Percentiles rank a stretch among this genome's conserved stretches.
Conservation (phyloP, 2,797 vertebrate genomes). For the Hydrolagus colliei region DNA sequence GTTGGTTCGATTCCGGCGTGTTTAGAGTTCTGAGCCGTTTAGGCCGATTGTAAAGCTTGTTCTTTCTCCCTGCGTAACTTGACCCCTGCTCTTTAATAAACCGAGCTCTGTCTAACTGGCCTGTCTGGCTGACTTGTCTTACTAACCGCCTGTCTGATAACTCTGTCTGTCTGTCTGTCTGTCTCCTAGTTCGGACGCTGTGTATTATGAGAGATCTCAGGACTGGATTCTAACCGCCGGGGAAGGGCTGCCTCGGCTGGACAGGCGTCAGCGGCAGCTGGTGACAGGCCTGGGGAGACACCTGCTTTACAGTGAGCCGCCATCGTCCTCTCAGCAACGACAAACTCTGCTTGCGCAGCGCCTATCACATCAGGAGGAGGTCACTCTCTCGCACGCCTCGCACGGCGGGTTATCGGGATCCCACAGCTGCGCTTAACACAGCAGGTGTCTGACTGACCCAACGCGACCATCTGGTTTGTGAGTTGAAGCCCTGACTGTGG, state of each 20-base stretch:
- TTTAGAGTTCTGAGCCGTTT: not conserved
- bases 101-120: not conserved
- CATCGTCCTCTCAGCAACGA: not conserved
- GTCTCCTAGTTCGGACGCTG: constrained; percentile 41
- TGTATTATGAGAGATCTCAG: constrained; percentile 47
- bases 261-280: constrained; percentile 52
- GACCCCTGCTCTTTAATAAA: not conserved
- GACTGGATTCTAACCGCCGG: constrained; percentile 46
- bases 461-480: too few species aligned
- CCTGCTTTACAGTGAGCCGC: constrained; percentile 48
- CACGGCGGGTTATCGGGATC: too few species aligned
- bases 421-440: too few species aligned
- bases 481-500: too few species aligned
- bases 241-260: constrained; percentile 38
- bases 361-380: too few species aligned
- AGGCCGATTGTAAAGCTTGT: not conserved
- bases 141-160: accelerated
- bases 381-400: too few species aligned
- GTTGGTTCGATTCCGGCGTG: too few species aligned
- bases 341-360: not conserved
- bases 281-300: constrained; percentile 64
- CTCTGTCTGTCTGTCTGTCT: accelerated
- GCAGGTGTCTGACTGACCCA: too few species aligned
- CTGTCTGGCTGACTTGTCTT: too few species aligned
- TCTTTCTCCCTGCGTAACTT: not conserved